Base-by-base conservation (phyloP, 1,140 invertebrate genomes). In the Drosophila cardini region DNA sequence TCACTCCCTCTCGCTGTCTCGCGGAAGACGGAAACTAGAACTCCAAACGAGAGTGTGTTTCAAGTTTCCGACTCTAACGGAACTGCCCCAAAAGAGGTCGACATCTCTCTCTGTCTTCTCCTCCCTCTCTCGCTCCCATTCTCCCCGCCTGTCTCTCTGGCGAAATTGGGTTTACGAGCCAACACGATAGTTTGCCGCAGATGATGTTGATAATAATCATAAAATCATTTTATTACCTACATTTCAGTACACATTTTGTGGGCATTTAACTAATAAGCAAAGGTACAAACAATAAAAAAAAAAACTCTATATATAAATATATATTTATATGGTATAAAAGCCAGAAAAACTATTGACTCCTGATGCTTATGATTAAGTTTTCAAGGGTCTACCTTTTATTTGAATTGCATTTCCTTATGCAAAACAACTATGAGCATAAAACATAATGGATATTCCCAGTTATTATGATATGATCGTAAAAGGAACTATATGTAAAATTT, bases 221-320 rank as follows among this genome's bases (percentile, higher is more conserved):
- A 76, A 76, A 76, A 76, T 72, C 42, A 61, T 76, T 76, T 76
- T 76, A 76, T 72, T 57, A 7, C 69, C 69, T 46, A 61, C 60
- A 76, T 72, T 57, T 61, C 61, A 16, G 7, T 15, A 55, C 2
- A n/a, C 42, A 50, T 45, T 65, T 52, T 40, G 53, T 72, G 61
- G 68, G 42, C 73, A 76, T 76, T 76, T 76, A 76, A 72, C 73
- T 76, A 76, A 76, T 76, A 64, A 76, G 73, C 67, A 18, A 58
- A 53, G 45, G 42, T 15, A 56, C 21, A 36, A 56, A 26, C 0
- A 2, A 26, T 26, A 26, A 1, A 2, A 26, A 26, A 26, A n/a
- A n/a, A n/a, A n/a, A n/a, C n/a, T n/a, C n/a, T n/a, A n/a, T n/a
- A n/a, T n/a, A n/a, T n/a, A n/a, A n/a, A 4, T 26, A 26, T 26